Conservation (phyloP, 2,113 vertebrate genomes). For the Alligator mississippiensis region DNA sequence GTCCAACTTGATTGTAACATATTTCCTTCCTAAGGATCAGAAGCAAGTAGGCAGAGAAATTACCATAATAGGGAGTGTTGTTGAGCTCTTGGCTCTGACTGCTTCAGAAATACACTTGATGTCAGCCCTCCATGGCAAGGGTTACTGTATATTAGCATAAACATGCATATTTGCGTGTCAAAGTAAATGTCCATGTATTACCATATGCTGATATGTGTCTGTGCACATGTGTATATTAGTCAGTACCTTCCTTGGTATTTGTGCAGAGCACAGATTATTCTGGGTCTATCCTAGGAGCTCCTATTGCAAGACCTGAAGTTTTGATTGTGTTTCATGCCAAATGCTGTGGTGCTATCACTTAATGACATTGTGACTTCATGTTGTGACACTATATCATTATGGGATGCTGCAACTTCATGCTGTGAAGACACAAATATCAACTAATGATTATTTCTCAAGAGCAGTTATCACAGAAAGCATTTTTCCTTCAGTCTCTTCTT, state of each 20-base stretch:
- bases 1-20: conserved; percentile 22
- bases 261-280: not conserved
- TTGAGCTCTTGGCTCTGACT: not conserved
- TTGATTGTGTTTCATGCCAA: not conserved
- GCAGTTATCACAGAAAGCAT: not conserved
- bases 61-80: not conserved
- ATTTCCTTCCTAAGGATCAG: not conserved
- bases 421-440: not conserved
- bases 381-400: not conserved
- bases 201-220: not conserved
- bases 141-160: not conserved
- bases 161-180: not conserved
- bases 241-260: not conserved
- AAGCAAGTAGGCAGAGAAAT: not conserved
- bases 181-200: not conserved
- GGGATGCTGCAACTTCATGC: not conserved
- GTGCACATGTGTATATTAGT: not conserved
- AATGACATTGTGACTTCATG: not conserved
- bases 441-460: conserved; percentile 6
- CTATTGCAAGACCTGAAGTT: not conserved
- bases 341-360: not conserved
- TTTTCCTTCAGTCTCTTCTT: conserved; percentile 7
- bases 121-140: not conserved
- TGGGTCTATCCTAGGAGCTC: not conserved
- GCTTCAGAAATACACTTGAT: not conserved